Evolutionary conservation across 2,888 invertebrate species (phyloP), one percentile per base, ranked within the genome.

Genomic region (Apeira syringaria): DNA sequence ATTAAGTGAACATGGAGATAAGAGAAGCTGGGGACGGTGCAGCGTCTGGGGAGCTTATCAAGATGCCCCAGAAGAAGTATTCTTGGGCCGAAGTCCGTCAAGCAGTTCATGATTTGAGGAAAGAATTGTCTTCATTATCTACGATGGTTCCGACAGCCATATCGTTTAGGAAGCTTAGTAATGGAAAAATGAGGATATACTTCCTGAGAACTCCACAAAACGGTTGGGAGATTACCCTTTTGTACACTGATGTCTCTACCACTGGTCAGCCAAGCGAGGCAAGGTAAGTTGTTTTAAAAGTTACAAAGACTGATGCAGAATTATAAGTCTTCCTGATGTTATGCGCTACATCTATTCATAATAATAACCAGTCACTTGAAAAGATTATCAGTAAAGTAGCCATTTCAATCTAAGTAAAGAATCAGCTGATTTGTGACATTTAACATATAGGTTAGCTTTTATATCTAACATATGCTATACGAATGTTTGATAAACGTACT

Each of bases 181-280:
- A 95, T 80, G 96, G 95, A 20, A 93, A 95, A 59, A 95, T 93
- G 6, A 92, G 97, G 64, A 94, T 98, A 64, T 98, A 98, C 80
- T 98, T 98, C 76, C 91, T 98, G 48, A 95, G 97, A 59, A 95
- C 96, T 11, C 96, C 96, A 0, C 94, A 94, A 34, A 96, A 96
- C 65, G 95, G 96, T 8, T 96, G 97, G 93, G 98, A 98, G 78
- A 96, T 96, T 1, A 98, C 97, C 0, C 82, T 98, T 6, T 85
- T 98, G 0, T 98, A 95, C 68, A 94, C 95, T 0, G 98, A 98
- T 75, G 92, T 98, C n/a, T 92, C 93, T 30, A 90, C 91, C 42
- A 90, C 90, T n/a, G 82, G 86, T 50, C 91, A 92, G 50, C 85
- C 92, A 5, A 92, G 83, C 53, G 91, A 85, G 49, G 69, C 83